These are phyloP conservation scores for Mythimna loreyi DNA, from an alignment of 2,888 invertebrate genomes.

Conservation along the genomic window DNA sequence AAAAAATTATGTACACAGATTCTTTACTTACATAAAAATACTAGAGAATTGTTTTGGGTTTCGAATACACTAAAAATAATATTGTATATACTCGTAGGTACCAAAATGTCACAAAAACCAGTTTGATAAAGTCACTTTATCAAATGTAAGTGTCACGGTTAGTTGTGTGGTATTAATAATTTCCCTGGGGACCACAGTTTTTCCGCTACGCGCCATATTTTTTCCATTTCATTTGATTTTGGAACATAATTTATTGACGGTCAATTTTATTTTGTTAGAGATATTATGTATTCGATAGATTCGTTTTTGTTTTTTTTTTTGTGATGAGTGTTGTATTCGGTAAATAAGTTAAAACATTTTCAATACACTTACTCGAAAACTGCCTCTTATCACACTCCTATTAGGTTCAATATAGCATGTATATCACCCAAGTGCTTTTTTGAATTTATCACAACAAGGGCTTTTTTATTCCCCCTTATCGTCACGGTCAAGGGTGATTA, in stretches of 20 bases:
- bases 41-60: too few species aligned
- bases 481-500: too few species aligned
- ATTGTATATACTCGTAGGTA: neutral
- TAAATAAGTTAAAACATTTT: too few species aligned
- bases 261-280: constrained; percentile 23
- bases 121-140: constrained; percentile 33
- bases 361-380: too few species aligned
- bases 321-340: too few species aligned
- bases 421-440: too few species aligned
- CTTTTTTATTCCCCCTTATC: too few species aligned
- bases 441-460: too few species aligned
- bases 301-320: neutral
- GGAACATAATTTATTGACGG: constrained; percentile 9
- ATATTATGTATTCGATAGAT: constrained; percentile 2
- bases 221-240: constrained; percentile 30
- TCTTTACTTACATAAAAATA: neutral
- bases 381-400: too few species aligned
- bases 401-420: too few species aligned
- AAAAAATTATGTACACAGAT: too few species aligned
- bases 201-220: constrained; percentile 21
- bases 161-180: constrained; percentile 34
- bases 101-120: neutral
- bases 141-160: constrained; percentile 23
- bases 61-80: too few species aligned
- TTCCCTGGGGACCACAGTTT: constrained; percentile 27